These are phyloP conservation scores for Gymnoscopelus braueri DNA, from an alignment of 2,797 vertebrate genomes.

Conservation along the genomic window DNA sequence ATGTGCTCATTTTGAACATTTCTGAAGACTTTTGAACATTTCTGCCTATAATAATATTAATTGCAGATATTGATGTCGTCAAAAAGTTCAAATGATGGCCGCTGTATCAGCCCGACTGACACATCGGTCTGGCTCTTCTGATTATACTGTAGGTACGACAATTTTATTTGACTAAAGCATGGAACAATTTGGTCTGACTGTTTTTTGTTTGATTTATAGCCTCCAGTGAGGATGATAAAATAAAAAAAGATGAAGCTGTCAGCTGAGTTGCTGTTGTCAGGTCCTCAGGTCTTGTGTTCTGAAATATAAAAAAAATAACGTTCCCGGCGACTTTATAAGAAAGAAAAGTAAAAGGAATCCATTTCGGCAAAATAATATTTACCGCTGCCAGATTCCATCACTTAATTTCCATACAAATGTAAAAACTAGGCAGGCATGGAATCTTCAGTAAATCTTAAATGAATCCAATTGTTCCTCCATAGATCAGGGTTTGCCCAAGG, in stretches of 20 bases:
- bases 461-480: constrained; percentile 78
- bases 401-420: constrained; percentile 86
- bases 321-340: constrained; percentile 74
- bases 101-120: too few relatives aligned
- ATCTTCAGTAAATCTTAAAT: constrained; percentile 82
- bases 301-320: constrained; percentile 57
- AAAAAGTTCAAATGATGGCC: too few relatives aligned
- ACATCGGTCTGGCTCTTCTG: too few relatives aligned
- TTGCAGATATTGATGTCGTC: too few relatives aligned
- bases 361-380: constrained; percentile 75
- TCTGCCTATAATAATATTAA: too few relatives aligned
- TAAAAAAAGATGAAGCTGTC: constrained; percentile 14
- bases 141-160: too few relatives aligned
- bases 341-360: constrained; percentile 62
- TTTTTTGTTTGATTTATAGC: constrained; percentile 15
- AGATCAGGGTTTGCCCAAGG: constrained; percentile 67
- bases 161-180: neutral
- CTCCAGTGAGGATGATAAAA: neutral
- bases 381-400: constrained; percentile 79
- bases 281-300: constrained; percentile 52
- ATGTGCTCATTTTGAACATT: too few relatives aligned
- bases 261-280: constrained; percentile 42
- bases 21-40: too few relatives aligned
- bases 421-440: constrained; percentile 74
- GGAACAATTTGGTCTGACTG: neutral